Evolutionary conservation across 2,888 invertebrate genomes (phyloP).

Genomic region (Mechanitis messenoides): DNA sequence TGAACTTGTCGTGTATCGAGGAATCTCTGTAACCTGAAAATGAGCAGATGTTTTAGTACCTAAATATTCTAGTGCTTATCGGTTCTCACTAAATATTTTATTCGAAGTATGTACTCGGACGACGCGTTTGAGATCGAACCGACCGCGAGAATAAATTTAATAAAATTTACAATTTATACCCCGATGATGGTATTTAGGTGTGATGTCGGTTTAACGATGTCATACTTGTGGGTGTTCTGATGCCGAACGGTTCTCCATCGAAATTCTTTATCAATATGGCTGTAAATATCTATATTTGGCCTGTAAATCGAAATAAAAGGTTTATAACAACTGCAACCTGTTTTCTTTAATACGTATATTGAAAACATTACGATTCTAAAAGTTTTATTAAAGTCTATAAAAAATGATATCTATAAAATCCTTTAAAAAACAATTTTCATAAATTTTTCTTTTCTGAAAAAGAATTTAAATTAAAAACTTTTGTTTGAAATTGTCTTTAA

Average conservation of each 20-base stretch:
- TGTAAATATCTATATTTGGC: not conserved
- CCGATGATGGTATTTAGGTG: slow-evolving; percentile 18
- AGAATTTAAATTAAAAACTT: too few species aligned
- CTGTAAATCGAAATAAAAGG: not conserved
- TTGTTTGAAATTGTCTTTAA: too few species aligned
- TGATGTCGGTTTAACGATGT: slow-evolving; percentile 27
- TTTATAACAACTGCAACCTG: slow-evolving; percentile 3
- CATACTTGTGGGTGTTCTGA: slow-evolving; percentile 29
- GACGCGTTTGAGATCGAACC: not conserved
- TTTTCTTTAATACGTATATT: not conserved
- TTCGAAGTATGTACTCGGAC: not conserved
- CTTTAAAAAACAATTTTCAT: too few species aligned
- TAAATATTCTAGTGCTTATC: too few species aligned
- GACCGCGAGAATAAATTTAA: slow-evolving; percentile 12
- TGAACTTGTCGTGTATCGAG: not conserved
- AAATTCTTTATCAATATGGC: not conserved
- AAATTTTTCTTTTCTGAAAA: too few species aligned
- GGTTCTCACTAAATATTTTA: too few species aligned
- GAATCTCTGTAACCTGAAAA: too few species aligned
- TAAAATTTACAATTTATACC: slow-evolving; percentile 17
- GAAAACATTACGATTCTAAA: too few species aligned
- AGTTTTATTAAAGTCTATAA: too few species aligned
- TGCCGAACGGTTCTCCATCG: slow-evolving; percentile 25
- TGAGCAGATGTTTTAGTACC: too few species aligned
- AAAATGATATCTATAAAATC: too few species aligned